These are phyloP conservation scores for Phyllotreta striolata DNA, from an alignment of 2,888 invertebrate genomes.

Conservation along the genomic window DNA sequence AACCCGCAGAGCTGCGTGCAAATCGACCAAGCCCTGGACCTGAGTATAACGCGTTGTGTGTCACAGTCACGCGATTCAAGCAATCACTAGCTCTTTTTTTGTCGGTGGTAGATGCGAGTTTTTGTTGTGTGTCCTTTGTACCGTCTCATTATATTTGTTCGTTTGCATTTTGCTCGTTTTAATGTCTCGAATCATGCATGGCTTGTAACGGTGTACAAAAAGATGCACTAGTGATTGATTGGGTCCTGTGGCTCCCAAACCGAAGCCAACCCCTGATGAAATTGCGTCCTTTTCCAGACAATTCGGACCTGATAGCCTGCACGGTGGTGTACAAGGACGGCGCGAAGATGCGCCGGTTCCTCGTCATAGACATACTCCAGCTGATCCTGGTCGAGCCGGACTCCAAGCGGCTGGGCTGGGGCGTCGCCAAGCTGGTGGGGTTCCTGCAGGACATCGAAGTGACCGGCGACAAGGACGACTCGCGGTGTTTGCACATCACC, in stretches of 20 bases:
- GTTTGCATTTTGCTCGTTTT: conserved; percentile 10
- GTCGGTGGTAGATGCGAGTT: conserved; percentile 24
- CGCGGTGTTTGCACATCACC: conserved; percentile 91
- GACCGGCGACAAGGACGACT: conserved; percentile 95
- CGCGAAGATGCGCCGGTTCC: conserved; percentile 87
- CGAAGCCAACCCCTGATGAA: conserved; percentile 46
- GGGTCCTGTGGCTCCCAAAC: conserved; percentile 40
- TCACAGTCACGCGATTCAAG: conserved; percentile 55
- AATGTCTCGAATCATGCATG: conserved; percentile 6
- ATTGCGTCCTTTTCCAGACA: conserved; percentile 72
- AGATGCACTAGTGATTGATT: conserved; percentile 47
- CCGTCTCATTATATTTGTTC: conserved; percentile 15
- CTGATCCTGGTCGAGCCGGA: conserved; percentile 98
- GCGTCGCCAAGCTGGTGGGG: conserved; percentile 95
- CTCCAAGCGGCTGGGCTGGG: conserved; percentile 90
- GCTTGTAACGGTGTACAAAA: conserved; percentile 16
- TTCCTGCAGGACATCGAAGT: conserved; percentile 96
- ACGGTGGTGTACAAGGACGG: conserved; percentile 91
- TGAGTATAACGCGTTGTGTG: conserved; percentile 76
- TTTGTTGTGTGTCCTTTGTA: conserved; percentile 23
- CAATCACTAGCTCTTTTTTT: conserved; percentile 51
- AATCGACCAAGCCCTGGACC: conserved; percentile 92
- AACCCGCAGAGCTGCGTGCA: conserved; percentile 89
- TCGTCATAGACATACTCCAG: conserved; percentile 95
- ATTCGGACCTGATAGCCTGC: conserved; percentile 96